Evolutionary conservation across 2,797 vertebrate genomes (phyloP).

Genomic region (Tenualosa ilisha): DNA sequence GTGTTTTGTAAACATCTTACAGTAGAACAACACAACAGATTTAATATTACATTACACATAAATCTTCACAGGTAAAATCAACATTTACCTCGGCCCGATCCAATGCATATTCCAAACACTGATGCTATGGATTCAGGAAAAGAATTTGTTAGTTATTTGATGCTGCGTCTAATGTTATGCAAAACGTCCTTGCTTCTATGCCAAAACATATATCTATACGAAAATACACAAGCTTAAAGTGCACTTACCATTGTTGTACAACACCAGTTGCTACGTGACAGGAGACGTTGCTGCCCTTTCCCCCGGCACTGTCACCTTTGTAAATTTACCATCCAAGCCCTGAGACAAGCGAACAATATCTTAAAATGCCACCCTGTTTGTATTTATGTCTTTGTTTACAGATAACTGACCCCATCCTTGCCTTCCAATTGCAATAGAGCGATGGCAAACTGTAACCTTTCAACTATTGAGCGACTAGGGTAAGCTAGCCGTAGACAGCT

Average conservation of each 20-base stretch:
- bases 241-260: constrained; percentile 77
- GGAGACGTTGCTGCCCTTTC: constrained; percentile 76
- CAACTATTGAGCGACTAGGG: not conserved
- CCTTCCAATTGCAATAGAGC: not conserved
- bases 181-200: constrained; percentile 26
- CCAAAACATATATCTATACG: not conserved
- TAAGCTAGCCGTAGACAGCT: not conserved
- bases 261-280: constrained; percentile 75
- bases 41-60: not conserved
- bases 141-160: constrained; percentile 19
- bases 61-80: not conserved
- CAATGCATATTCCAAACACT: constrained; percentile 96
- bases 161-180: not conserved
- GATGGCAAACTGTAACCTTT: constrained; percentile 9
- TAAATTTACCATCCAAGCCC: constrained; percentile 78
- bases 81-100: constrained; percentile 94
- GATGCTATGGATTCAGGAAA: constrained; percentile 78
- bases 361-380: not conserved
- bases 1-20: not conserved
- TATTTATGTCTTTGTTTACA: not conserved
- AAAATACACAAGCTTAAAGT: not conserved
- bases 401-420: not conserved
- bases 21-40: not conserved
- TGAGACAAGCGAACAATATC: constrained; percentile 54
- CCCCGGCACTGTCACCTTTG: constrained; percentile 76